These are phyloP conservation scores for Nesidiocoris tenuis DNA, from an alignment of 2,888 invertebrate genomes.

Conservation along the genomic window DNA sequence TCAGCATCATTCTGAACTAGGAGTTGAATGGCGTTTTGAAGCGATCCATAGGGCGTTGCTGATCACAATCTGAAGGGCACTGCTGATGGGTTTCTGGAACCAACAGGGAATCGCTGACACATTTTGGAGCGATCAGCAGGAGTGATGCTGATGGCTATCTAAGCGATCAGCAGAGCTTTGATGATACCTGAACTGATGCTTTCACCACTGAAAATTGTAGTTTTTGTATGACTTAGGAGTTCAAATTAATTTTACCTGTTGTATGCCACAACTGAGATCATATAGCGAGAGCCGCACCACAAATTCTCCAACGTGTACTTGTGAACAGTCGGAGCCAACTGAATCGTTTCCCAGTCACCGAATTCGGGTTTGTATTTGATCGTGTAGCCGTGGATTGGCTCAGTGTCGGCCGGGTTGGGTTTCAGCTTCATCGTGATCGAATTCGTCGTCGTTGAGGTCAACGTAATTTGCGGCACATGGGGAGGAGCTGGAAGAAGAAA, in stretches of 20 bases:
- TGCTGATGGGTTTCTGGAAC: too few species aligned
- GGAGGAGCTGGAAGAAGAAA: conserved; percentile 63
- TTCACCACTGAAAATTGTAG: too few species aligned
- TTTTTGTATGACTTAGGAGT: too few species aligned
- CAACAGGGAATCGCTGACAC: too few species aligned
- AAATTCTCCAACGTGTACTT: conserved; percentile 84
- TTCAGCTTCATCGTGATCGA: conserved; percentile 71
- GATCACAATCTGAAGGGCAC: too few species aligned
- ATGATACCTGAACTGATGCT: too few species aligned
- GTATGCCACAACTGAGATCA: conserved; percentile 88
- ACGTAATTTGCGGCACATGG: conserved; percentile 70
- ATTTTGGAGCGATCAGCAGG: too few species aligned
- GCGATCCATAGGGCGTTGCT: too few species aligned
- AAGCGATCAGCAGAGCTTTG: too few species aligned
- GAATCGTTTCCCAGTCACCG: conserved; percentile 86
- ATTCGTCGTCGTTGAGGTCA: conserved; percentile 73
- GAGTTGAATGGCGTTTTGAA: too few species aligned
- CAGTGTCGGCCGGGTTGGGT: conserved; percentile 74
- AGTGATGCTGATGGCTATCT: too few species aligned
- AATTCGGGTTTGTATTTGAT: conserved; percentile 92
- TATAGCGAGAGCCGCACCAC: conserved; percentile 90
- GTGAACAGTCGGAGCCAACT: conserved; percentile 70
- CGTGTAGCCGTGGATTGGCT: conserved; percentile 88
- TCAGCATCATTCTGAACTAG: too few species aligned
- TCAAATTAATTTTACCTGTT: conserved; percentile 78